Evolutionary conservation across 2,888 invertebrate genomes (phyloP), one percentile per base, ranked within the genome.

Genomic region (Mythimna vitellina): DNA sequence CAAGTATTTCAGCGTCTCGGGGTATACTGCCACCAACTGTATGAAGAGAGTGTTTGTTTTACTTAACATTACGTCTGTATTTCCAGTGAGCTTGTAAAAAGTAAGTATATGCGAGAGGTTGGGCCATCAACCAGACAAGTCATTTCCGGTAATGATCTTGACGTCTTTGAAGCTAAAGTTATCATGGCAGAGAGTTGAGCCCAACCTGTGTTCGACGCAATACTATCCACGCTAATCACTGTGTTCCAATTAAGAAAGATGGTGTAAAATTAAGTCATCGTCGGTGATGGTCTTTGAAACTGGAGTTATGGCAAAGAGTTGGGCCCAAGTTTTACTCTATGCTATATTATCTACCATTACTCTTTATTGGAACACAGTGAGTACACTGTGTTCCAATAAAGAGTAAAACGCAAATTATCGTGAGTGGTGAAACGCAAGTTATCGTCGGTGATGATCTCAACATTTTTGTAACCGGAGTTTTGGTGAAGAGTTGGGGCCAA

Each of bases 71-170:
- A 42, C 5, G 12, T 12, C 46, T 46, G 6, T 46, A 17, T 46
- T 46, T 46, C 46, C 46, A 5, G 17, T 46, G 14, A 46, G 17
- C 14, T 17, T 12, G 46, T 5, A 6, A 46, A 1, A 46, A 46
- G 46, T 38, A 38, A 38, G 1, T 14, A 46, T 12, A 38, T 38
- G 12, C 38, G 12, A 38, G 38, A 38, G 9, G 0, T 2, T 12
- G 96, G 92, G 7, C 32, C 32, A 32, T 6, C 7, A 32, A 32
- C 32, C 32, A 69, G 98, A 94, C 87, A 98, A 97, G 90, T 98
- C 98, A 87, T 99, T 99, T 46, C 97, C 92, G 2, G 97, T 96
- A 81, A 99, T 95, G n/a, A 99, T 96, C 73, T 97, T 96, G 0
- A 98, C 91, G 60, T 97, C 42, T 70, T 76, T 88, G 96, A 83